phyloP scores from a whole-genome alignment of 2,113 vertebrate genomes.

The Eira barbara region DNA sequence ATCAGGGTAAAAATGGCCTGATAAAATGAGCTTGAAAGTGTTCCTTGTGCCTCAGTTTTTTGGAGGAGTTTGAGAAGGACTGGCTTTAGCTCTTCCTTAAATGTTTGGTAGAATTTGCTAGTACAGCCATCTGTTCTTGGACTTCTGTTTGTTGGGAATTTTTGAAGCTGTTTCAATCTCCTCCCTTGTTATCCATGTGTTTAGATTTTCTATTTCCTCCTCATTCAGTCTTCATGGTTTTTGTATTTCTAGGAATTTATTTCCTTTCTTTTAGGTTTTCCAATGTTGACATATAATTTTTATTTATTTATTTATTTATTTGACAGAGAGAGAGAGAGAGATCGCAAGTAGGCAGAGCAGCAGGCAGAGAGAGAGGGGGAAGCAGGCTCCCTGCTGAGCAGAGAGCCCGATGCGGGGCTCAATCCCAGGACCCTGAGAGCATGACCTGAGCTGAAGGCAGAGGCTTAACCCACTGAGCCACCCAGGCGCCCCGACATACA shows the following conservation, averaged over 20 bases:
- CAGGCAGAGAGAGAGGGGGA: no score
- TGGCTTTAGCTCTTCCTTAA: background rate
- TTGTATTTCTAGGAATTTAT: background rate
- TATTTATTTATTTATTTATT: no score
- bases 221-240: background rate
- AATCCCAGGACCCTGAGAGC: no score
- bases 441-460: no score
- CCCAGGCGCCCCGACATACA: background rate
- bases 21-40: background rate
- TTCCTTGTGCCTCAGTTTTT: background rate
- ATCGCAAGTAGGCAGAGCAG: no score
- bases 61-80: background rate
- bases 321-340: no score
- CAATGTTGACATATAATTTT: background rate
- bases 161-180: background rate
- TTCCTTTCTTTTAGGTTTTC: background rate
- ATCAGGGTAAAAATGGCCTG: background rate
- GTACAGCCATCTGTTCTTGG: background rate
- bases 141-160: background rate
- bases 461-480: no score
- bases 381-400: no score
- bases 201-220: background rate
- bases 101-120: background rate
- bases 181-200: background rate
- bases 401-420: no score